Percentiles rank a stretch among this genome's conserved stretches.
These are phyloP conservation scores for Isaurus tuberculatus DNA, from an alignment of 92 coral and sea anemone genomes.

Conservation along the genomic window DNA sequence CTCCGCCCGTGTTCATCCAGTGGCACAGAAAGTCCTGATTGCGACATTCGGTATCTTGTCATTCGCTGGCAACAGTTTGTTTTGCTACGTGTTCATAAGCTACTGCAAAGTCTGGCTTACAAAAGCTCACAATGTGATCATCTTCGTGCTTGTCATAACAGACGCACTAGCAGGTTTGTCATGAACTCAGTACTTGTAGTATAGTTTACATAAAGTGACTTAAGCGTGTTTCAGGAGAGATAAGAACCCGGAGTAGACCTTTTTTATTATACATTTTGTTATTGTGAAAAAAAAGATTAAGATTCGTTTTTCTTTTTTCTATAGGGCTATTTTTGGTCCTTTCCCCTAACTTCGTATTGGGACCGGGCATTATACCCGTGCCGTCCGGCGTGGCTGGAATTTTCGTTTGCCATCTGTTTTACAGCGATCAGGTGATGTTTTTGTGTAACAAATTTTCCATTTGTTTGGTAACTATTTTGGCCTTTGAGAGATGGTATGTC, in stretches of 20 bases:
- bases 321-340: neutral
- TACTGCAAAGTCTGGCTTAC: neutral
- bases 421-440: neutral
- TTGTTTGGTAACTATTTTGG: neutral
- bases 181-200: too few species aligned
- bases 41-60: neutral
- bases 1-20: neutral
- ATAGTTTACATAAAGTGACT: too few species aligned
- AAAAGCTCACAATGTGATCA: constrained; percentile 6
- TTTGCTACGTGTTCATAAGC: neutral
- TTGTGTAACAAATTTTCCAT: neutral
- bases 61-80: neutral
- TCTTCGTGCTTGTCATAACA: neutral
- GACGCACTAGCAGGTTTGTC: neutral
- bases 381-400: neutral
- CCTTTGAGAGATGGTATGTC: neutral
- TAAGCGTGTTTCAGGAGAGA: too few species aligned
- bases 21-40: neutral
- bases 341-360: neutral
- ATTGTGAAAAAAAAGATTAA: too few species aligned
- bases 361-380: neutral
- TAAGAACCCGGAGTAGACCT: too few species aligned
- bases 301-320: neutral
- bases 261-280: too few species aligned
- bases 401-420: neutral